Base-by-base conservation (phyloP, 2,113 vertebrate species). In the Chaetodon trifascialis region DNA sequence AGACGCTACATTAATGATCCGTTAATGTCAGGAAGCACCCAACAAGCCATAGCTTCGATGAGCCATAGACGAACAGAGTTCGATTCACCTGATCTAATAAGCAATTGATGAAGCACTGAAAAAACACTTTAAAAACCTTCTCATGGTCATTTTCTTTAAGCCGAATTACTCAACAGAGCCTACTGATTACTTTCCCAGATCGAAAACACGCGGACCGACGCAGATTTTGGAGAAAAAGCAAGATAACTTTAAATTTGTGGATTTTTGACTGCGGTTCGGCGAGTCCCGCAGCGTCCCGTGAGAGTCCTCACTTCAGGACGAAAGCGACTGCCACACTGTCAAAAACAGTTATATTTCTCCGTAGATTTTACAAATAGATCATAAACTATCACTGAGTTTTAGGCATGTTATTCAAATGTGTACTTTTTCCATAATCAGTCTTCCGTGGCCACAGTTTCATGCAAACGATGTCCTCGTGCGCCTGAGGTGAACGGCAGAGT, bases 391-490 rank as follows among this genome's bases (percentile, higher is more conserved):
- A 38, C 0, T 4, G 12, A 2, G 47, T 1, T 25, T 16, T 0
- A 64, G 1, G 21, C 1, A 0, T 1, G 0, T 1, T 8, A 40
- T 46, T 66, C 4, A 34, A 44, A 40, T 25, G 2, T n/a, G 1
- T 16, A 21, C 12, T 14, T 58, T 51, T n/a, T n/a, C 0, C 2
- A 36, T 68, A 78, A 23, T 1, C 0, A 4, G 21, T 76, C 76
- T 90, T 74, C 94, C 93, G 92, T 90, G 84, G 65, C 54, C 62
- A 83, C 76, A 86, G 89, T 92, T 84, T 91, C 91, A 89, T 89
- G 88, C 90, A 93, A 86, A 88, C 86, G 83, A 65, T 11, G 89
- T 88, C 84, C 79, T 69, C 69, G 65, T 54, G 77, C 78, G 80
- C 16, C 60, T 80, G 78, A 83, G 80, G 60, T 90, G 72, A 86